phyloP scores from a whole-genome alignment of 2,888 invertebrate species.

The Capitulum mitella region DNA sequence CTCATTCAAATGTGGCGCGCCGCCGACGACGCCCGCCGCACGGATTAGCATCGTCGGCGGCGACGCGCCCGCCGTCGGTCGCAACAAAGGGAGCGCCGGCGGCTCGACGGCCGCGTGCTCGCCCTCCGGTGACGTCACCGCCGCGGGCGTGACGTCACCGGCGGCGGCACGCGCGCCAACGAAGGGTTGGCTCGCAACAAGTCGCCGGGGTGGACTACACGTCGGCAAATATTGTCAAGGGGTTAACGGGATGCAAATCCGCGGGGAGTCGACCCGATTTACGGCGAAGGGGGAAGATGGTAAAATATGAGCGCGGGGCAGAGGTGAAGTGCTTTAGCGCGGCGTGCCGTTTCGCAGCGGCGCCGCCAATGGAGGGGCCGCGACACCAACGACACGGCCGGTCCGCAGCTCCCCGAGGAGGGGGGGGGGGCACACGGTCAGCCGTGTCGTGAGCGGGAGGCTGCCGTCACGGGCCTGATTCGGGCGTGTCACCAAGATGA shows the following conservation, averaged over 20 bases:
- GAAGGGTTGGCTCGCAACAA: background rate
- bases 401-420: background rate
- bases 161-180: background rate
- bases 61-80: background rate
- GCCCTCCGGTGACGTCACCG: background rate
- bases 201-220: background rate
- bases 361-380: background rate
- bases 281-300: background rate
- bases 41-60: conserved; percentile 7
- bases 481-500: too few species aligned
- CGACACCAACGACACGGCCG: background rate
- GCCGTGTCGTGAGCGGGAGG: too few species aligned
- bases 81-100: background rate
- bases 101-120: background rate
- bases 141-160: background rate
- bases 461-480: too few species aligned
- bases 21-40: background rate
- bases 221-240: conserved; percentile 23
- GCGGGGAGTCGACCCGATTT: background rate
- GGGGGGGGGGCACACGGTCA: too few species aligned
- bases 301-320: conserved; percentile 16
- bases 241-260: conserved; percentile 22
- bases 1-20: conserved; percentile 17
- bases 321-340: conserved; percentile 19
- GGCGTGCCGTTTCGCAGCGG: background rate